Base-by-base conservation (phyloP, 2,888 invertebrate genomes). In the Phaedon cochleariae region DNA sequence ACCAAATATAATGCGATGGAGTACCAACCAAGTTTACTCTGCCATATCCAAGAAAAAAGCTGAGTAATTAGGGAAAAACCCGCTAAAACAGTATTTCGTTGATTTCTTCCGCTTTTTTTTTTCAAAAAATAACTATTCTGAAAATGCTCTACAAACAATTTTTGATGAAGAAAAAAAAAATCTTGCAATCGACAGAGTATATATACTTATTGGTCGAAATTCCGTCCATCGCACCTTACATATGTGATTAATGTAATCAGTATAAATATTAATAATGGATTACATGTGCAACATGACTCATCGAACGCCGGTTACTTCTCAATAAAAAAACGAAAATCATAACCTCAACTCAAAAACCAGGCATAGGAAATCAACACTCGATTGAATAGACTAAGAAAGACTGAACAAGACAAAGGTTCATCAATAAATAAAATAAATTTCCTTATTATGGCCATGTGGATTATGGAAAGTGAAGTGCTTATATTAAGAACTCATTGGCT, bases 171-270 rank as follows among this genome's bases (percentile, higher is more conserved):
- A n/a, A n/a, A n/a, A n/a, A n/a, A n/a, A 26, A 26, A 26, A 26
- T 34, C 31, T 34, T 10, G 26, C 4, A 6, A 26, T 26, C 31
- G 10, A 34, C 31, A 10, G 9, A 26, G 26, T 26, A 3, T 26
- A 26, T 3, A 26, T 7, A 26, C 26, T 26, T 3, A 31, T 31
- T 15, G 10, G 12, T 49, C 48, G 59, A 62, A 54, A 66, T 34
- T 51, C 17, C 45, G 29, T 17, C 20, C 48, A 26, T 41, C 48
- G 53, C 62, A 67, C 62, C 79, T 84, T 82, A 84, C 84, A 85
- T 81, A 82, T 81, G 84, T 85, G 85, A 85, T 85, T 85, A 85
- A 85, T 85, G 84, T 85, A 85, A 85, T 85, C 85, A 84, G 82
- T 84, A 84, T 81, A 83, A 81, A 81, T 77, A 80, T 76, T 77